Base-by-base conservation (phyloP, 2,888 invertebrate species). In the Mimas tiliae region DNA sequence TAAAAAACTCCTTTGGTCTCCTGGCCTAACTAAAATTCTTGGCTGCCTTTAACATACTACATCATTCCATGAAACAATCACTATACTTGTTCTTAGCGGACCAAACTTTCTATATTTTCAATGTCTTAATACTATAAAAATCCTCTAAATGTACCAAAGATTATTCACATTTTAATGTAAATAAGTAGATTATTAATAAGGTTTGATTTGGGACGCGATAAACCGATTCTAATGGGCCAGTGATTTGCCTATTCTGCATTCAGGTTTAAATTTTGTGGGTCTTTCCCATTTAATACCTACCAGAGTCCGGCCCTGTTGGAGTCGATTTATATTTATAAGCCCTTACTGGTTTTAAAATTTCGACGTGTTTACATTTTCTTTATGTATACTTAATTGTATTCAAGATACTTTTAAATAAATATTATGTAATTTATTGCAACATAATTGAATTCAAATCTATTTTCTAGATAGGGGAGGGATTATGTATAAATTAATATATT, bases 81-180 rank as follows among this genome's bases (percentile, higher is more conserved):
- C 68, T 67, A 71, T 65, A 72, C 77, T 76, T 74, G 76, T 82
- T 78, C 69, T 77, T 85, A 86, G 85, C 76, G 87, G 87, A 87
- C 87, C 87, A 87, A 85, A 62, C 75, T 79, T 77, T 72, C 69
- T 78, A 78, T 76, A 70, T 75, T 73, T 76, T 75, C 71, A 77
- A 70, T 73, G 71, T 67, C 69, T 69, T 72, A 66, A 62, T 67
- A 70, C 67, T 68, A 53, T 72, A 68, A 70, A 69, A 33, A 65
- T 72, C 65, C 64, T 70, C 69, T 72, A 45, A 63, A 50, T 51
- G 21, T 50, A 65, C 78, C 81, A 81, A 80, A 81, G 79, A 80
- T 70, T 75, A 72, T 77, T 68, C 72, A 74, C 69, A 72, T 58
- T 38, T 47, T 19, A 16, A 63, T 50, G 6, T 73, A 77, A 69